Evolutionary conservation across 2,113 vertebrate species (phyloP).

Genomic region (Trinectes maculatus): DNA sequence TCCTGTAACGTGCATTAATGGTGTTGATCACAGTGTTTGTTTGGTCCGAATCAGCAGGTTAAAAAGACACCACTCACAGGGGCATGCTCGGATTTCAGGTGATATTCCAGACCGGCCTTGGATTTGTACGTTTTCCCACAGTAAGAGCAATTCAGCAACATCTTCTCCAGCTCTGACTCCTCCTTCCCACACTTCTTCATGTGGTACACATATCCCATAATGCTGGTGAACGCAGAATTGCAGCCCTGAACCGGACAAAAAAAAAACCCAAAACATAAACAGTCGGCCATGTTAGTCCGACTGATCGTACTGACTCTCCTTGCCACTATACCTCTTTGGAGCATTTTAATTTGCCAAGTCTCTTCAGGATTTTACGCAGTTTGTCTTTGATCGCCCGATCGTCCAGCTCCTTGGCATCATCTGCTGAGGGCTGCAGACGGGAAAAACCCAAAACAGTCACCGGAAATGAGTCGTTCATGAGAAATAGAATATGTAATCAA

Average conservation of each 20-base stretch:
- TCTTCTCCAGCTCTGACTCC: conserved; percentile 90
- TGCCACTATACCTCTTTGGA: conserved; percentile 83
- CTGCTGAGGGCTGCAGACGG: conserved; percentile 82
- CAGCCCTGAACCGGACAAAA: conserved; percentile 83
- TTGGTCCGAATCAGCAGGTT: neutral
- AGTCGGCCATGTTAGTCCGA: too few species aligned
- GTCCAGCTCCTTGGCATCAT: conserved; percentile 84
- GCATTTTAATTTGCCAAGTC: conserved; percentile 91
- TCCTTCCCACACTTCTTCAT: conserved; percentile 93
- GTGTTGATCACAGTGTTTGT: too few species aligned
- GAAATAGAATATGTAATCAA: too few species aligned
- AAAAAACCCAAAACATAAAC: too few species aligned
- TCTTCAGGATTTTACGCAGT: conserved; percentile 91
- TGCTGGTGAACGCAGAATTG: conserved; percentile 91
- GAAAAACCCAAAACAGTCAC: neutral
- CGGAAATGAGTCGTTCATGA: too few species aligned
- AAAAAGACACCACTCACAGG: conserved; percentile 83
- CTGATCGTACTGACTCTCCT: neutral
- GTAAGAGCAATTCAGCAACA: conserved; percentile 90
- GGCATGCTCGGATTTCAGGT: conserved; percentile 90
- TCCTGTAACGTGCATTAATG: neutral
- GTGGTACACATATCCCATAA: conserved; percentile 96
- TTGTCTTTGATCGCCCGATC: conserved; percentile 88
- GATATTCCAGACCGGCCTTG: conserved; percentile 92
- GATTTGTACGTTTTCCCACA: conserved; percentile 92